Percentiles rank a stretch among this genome's conserved stretches.
Conservation (phyloP, 2,888 invertebrate genomes). For the Tolmerus cingulatus region DNA sequence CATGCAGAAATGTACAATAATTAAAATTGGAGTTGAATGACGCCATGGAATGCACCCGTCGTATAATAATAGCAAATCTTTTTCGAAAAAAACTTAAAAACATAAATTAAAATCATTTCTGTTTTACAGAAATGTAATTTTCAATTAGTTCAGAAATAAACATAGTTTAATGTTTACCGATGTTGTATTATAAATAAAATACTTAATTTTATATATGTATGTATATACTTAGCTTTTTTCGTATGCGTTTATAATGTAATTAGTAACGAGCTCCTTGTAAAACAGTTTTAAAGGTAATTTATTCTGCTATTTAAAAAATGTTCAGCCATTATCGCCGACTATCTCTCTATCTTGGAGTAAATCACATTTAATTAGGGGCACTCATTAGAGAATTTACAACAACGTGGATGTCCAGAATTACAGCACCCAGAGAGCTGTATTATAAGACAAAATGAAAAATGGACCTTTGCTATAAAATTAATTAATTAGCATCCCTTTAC, state of each 20-base stretch:
- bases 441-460: constrained; percentile 21
- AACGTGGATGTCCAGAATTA: neutral
- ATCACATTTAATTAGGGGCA: constrained; percentile 15
- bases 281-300: neutral
- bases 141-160: neutral
- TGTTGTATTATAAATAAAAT: no score
- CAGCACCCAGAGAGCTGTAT: neutral
- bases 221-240: no score
- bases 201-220: no score
- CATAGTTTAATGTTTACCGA: no score
- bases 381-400: constrained; percentile 8
- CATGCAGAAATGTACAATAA: neutral
- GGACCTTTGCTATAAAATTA: constrained; percentile 32
- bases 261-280: neutral
- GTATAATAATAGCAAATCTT: neutral
- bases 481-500: constrained; percentile 37
- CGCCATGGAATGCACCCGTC: neutral
- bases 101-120: neutral
- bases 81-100: neutral
- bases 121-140: neutral
- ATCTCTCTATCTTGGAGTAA: constrained; percentile 4
- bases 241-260: neutral
- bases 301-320: neutral
- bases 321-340: constrained; percentile 4
- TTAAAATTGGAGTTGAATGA: neutral